These are phyloP conservation scores for Drosophila malerkotliana DNA, from an alignment of 1,140 invertebrate species.

Conservation along the genomic window DNA sequence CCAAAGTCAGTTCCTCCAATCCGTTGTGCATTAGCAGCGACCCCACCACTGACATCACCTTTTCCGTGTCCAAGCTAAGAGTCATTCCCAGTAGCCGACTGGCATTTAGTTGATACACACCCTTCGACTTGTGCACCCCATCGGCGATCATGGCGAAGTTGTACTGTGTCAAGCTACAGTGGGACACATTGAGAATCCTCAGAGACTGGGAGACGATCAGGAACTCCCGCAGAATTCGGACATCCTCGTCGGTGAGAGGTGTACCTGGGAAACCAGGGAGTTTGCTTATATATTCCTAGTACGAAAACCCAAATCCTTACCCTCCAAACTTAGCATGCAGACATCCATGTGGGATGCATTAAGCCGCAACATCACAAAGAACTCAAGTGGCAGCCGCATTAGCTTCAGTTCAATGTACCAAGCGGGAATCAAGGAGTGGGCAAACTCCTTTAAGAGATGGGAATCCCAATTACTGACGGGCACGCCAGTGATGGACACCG, in stretches of 20 bases:
- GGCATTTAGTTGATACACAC: constrained; percentile 33
- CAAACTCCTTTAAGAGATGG: constrained; percentile 48
- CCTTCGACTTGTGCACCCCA: constrained; percentile 63
- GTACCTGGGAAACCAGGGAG: constrained; percentile 37
- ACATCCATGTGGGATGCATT: constrained; percentile 49
- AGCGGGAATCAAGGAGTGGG: constrained; percentile 25
- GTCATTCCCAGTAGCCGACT: constrained; percentile 46
- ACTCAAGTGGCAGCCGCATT: constrained; percentile 61
- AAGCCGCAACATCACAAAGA: constrained; percentile 61
- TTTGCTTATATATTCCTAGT: too few relatives aligned
- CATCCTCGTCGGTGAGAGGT: constrained; percentile 23
- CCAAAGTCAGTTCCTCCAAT: constrained; percentile 48
- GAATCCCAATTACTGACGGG: constrained; percentile 39
- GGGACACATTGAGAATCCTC: constrained; percentile 50
- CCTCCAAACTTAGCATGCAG: constrained; percentile 56
- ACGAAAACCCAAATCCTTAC: constrained; percentile 24
- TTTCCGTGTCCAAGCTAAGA: constrained; percentile 62
- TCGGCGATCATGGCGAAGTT: constrained; percentile 69
- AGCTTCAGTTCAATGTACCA: constrained; percentile 52
- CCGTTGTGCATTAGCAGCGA: constrained; percentile 68
- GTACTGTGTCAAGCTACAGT: constrained; percentile 64
- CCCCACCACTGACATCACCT: constrained; percentile 54
- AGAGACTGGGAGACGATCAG: constrained; percentile 49
- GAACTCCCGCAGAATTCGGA: constrained; percentile 43
- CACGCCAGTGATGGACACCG: constrained; percentile 42